A percentile compares a stretch with the other conserved stretches of the same genome.
These are phyloP conservation scores for Meandrusa payeni DNA, from an alignment of 2,888 invertebrate genomes.

Conservation along the genomic window DNA sequence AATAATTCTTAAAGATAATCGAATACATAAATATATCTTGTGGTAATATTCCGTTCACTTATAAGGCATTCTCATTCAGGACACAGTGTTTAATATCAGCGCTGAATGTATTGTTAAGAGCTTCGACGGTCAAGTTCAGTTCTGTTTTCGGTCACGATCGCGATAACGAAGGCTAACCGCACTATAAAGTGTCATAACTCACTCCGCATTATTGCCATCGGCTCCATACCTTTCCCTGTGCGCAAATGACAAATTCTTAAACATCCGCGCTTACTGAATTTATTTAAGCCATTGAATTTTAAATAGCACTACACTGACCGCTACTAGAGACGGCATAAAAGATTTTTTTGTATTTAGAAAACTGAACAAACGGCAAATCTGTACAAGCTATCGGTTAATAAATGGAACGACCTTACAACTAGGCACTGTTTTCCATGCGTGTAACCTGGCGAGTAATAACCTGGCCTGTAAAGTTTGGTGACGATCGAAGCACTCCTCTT, in stretches of 20 bases:
- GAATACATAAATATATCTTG: constrained; percentile 22
- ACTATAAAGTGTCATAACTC: constrained; percentile 46
- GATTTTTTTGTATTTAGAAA: no score
- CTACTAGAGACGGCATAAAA: no score
- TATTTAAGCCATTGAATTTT: no score
- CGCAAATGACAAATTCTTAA: constrained; percentile 33
- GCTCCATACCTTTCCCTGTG: constrained; percentile 35
- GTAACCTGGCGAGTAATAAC: no score
- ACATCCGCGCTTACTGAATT: constrained; percentile 51
- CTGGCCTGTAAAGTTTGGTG: no score
- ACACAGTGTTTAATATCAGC: constrained; percentile 25
- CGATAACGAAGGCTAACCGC: constrained; percentile 47
- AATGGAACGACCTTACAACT: no score
- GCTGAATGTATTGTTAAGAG: constrained; percentile 31
- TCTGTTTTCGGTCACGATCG: constrained; percentile 50
- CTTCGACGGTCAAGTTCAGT: constrained; percentile 36
- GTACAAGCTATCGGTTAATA: no score
- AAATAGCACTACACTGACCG: no score
- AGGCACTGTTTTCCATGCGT: no score
- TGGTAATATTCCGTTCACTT: constrained; percentile 22
- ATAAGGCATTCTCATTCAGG: constrained; percentile 24
- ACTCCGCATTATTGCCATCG: constrained; percentile 34
- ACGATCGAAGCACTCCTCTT: no score
- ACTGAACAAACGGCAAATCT: no score
- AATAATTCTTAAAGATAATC: constrained; percentile 25